Conservation (phyloP, 2,888 invertebrate species). For the Melinopterus prodromus region DNA sequence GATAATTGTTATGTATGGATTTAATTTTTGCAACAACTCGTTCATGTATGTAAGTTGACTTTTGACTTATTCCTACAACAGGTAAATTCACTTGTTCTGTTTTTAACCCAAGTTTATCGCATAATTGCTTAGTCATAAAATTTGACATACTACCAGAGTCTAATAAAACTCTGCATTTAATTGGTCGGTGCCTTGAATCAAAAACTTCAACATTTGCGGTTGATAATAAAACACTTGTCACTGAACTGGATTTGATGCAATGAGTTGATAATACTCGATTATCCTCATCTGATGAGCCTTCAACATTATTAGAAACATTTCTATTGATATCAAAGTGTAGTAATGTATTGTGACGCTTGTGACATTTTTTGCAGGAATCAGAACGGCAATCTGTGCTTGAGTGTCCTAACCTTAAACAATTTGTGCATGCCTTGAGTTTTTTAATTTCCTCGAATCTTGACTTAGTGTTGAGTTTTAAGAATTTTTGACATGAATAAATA, state of each 20-base stretch:
- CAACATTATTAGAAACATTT: neutral
- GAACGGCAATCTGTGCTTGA: neutral
- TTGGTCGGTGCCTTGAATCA: neutral
- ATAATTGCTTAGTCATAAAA: conserved; percentile 26
- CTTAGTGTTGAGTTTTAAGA: neutral
- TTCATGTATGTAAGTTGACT: conserved; percentile 11
- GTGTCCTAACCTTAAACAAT: neutral
- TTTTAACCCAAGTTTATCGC: conserved; percentile 17
- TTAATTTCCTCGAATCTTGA: neutral
- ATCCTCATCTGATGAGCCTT: neutral
- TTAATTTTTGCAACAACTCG: neutral
- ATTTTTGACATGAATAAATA: conserved; percentile 4
- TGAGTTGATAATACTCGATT: neutral
- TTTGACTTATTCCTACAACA: conserved; percentile 26
- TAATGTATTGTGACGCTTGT: neutral
- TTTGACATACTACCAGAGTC: conserved; percentile 21
- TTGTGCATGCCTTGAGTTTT: neutral
- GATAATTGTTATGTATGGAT: conserved; percentile 9
- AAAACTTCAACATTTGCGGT: neutral
- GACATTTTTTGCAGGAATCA: neutral
- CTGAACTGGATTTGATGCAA: neutral
- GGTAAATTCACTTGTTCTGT: neutral
- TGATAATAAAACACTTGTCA: neutral
- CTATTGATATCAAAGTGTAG: neutral
- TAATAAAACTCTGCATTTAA: conserved; percentile 23